A percentile compares a stretch with the other conserved stretches of the same genome.
Evolutionary conservation across 2,113 vertebrate species (phyloP).

Genomic region (Syngnathus floridae): DNA sequence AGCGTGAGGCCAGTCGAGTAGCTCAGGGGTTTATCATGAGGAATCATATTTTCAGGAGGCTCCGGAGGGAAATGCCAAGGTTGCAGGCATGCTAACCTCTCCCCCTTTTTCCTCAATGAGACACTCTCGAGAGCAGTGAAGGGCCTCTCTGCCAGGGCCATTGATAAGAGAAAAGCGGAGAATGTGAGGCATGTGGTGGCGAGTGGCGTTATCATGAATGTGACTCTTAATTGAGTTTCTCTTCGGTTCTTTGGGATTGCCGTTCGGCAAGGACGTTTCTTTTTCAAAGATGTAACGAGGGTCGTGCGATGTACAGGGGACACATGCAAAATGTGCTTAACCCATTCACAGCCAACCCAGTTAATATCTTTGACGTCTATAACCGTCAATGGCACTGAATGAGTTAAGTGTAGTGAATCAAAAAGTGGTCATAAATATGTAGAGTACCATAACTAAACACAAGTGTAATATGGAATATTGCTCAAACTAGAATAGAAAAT

Average conservation of each 20-base stretch:
- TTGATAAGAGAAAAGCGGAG: conserved; percentile 45
- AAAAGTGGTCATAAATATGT: no score
- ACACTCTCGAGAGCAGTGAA: conserved; percentile 32
- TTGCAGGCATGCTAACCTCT: conserved; percentile 38
- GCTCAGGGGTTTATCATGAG: conserved; percentile 19
- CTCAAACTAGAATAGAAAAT: conserved; percentile 1
- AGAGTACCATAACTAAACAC: no score
- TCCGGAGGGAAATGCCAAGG: conserved; percentile 40
- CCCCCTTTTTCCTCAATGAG: conserved; percentile 36
- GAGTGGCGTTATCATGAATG: conserved; percentile 23
- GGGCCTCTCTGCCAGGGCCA: conserved; percentile 34
- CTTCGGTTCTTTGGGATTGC: conserved; percentile 11
- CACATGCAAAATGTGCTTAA: conserved; percentile 7
- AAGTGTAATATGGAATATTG: conserved; percentile 19
- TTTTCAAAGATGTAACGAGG: not conserved
- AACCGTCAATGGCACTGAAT: no score
- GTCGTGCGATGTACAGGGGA: conserved; percentile 16
- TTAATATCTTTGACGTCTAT: no score
- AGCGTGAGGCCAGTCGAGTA: conserved; percentile 36
- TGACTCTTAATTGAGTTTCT: conserved; percentile 47
- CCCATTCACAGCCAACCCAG: no score
- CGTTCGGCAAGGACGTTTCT: not conserved
- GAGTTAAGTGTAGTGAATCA: no score
- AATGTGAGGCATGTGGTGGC: conserved; percentile 28
- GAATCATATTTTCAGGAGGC: conserved; percentile 44